Evolutionary conservation across 2,797 vertebrate species (phyloP).

Genomic region (Artibeus jamaicensis): DNA sequence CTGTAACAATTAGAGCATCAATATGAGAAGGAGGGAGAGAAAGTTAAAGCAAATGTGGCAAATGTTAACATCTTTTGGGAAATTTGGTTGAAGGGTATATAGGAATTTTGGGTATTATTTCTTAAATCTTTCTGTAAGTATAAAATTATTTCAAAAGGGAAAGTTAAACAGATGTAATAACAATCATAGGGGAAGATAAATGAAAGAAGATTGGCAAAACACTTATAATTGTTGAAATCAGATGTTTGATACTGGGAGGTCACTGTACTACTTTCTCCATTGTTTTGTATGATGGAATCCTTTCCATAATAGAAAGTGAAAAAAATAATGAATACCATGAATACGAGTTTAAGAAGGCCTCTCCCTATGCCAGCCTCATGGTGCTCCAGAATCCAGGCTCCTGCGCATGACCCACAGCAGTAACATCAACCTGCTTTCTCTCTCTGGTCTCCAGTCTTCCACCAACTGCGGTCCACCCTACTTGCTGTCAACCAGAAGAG

Average conservation of each 20-base stretch:
- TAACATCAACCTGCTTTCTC: neutral
- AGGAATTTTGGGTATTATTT: neutral
- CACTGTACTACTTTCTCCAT: neutral
- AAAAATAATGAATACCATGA: neutral
- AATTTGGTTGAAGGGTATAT: neutral
- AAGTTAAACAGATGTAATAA: neutral
- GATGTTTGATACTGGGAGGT: neutral
- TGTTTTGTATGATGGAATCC: neutral
- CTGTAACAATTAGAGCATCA: neutral
- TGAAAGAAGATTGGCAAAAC: neutral
- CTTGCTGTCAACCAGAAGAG: neutral
- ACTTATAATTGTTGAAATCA: neutral
- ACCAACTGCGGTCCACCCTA: neutral
- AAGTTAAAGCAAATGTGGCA: neutral
- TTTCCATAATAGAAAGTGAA: neutral
- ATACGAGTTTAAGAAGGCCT: neutral
- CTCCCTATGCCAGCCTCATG: neutral
- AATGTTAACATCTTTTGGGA: neutral
- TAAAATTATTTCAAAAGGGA: conserved; percentile 42
- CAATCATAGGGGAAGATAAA: neutral
- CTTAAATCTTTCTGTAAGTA: neutral
- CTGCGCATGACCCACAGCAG: neutral
- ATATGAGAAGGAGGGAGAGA: neutral
- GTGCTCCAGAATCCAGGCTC: neutral
- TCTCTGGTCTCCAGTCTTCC: neutral